Conservation (phyloP, 2,797 vertebrate genomes). For the Philypnodon macrostomus region DNA sequence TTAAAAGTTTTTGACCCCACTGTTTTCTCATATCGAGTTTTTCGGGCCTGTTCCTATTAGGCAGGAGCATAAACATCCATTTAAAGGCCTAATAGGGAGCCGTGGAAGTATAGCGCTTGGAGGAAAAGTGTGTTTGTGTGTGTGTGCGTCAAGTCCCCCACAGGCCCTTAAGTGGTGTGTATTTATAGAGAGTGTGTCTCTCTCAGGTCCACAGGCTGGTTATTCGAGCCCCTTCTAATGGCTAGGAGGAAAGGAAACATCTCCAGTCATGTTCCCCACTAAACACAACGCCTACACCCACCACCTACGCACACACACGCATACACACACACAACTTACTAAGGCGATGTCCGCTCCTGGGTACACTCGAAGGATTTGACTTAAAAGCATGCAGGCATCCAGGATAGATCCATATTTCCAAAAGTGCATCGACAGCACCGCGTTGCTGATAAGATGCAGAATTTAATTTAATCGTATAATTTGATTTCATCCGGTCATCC, state of each 20-base stretch:
- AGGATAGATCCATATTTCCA: slow-evolving; percentile 10
- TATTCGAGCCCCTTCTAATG: slow-evolving; percentile 82
- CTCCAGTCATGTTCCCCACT: slow-evolving; percentile 63
- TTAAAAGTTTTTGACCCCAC: slow-evolving; percentile 41
- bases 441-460: slow-evolving; percentile 28
- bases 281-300: slow-evolving; percentile 53
- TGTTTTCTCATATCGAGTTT: slow-evolving; percentile 33
- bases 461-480: slow-evolving; percentile 40
- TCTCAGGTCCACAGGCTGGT: slow-evolving; percentile 73
- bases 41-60: slow-evolving; percentile 48
- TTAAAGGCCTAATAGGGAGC: slow-evolving; percentile 62
- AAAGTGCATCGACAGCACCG: slow-evolving; percentile 23
- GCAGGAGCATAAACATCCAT: slow-evolving; percentile 63
- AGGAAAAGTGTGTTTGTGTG: slow-evolving; percentile 28
- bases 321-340: slow-evolving; percentile 24
- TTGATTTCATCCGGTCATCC: slow-evolving; percentile 30
- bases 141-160: slow-evolving; percentile 54
- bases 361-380: slow-evolving; percentile 30
- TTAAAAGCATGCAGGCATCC: slow-evolving; percentile 24
- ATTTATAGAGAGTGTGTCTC: slow-evolving; percentile 77
- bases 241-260: slow-evolving; percentile 70
- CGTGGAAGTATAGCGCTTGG: slow-evolving; percentile 42
- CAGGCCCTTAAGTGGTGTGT: slow-evolving; percentile 79
- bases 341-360: slow-evolving; percentile 32
- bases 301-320: slow-evolving; percentile 4